A percentile compares a stretch with the other conserved stretches of the same genome.
phyloP scores from a whole-genome alignment of 2,797 vertebrate species.

The Micrastur ruficollis region DNA sequence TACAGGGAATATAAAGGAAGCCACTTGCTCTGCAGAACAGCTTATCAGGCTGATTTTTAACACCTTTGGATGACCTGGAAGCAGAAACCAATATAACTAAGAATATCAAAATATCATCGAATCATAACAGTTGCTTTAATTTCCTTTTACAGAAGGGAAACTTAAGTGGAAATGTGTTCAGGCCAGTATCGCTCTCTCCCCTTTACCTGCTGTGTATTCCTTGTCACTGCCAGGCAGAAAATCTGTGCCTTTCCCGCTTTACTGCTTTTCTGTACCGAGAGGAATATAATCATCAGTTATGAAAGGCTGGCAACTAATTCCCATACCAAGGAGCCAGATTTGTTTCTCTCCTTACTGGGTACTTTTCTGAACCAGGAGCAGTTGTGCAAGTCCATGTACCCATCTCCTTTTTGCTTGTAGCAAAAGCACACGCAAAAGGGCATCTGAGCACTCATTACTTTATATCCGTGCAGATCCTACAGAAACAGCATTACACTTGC shows the following conservation, averaged over 20 bases:
- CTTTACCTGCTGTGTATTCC: neutral
- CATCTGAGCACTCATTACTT: neutral
- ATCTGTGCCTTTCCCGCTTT: neutral
- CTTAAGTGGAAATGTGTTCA: accelerated
- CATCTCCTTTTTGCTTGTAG: neutral
- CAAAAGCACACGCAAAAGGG: accelerated
- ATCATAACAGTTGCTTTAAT: accelerated
- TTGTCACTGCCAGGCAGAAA: neutral
- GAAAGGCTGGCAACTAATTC: neutral
- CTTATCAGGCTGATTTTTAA: neutral
- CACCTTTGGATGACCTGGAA: neutral
- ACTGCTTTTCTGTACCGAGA: neutral
- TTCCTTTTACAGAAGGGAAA: neutral
- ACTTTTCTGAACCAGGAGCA: neutral
- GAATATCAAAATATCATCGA: neutral
- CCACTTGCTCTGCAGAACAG: neutral
- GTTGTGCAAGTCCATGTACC: neutral
- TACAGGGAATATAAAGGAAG: neutral
- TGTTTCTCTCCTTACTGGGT: neutral
- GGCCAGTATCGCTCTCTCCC: accelerated
- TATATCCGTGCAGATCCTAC: neutral
- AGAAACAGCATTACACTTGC: neutral
- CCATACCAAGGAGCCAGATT: neutral
- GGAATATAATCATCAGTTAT: neutral
- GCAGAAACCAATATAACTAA: neutral